These are phyloP conservation scores for Oscheius onirici DNA, from an alignment of 2,888 invertebrate species.

Conservation along the genomic window DNA sequence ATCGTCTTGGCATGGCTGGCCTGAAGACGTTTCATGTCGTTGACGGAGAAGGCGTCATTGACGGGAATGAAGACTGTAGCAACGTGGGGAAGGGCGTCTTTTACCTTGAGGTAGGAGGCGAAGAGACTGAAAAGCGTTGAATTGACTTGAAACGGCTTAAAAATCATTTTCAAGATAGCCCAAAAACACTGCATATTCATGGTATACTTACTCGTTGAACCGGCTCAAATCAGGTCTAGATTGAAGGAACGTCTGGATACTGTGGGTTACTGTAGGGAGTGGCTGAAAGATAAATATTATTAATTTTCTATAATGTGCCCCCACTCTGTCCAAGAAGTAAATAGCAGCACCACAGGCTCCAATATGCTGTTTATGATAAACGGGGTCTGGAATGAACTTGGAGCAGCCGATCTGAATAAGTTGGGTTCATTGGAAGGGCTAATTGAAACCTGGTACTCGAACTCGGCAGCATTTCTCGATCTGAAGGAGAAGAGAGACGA, in stretches of 20 bases:
- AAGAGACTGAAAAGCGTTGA: background rate
- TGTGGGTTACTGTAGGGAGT: slow-evolving; percentile 4
- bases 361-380: background rate
- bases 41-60: slow-evolving; percentile 14
- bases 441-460: background rate
- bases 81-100: slow-evolving; percentile 3
- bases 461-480: background rate
- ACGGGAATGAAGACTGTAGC: slow-evolving; percentile 9
- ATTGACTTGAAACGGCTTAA: background rate
- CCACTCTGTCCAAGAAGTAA: slow-evolving; percentile 25
- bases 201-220: slow-evolving; percentile 1
- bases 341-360: slow-evolving; percentile 15
- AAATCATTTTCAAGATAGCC: background rate
- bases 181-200: too few relatives aligned
- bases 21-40: slow-evolving; percentile 9
- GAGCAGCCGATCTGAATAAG: slow-evolving; percentile 23
- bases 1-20: background rate
- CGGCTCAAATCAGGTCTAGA: slow-evolving; percentile 11
- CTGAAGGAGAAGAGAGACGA: background rate
- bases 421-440: background rate
- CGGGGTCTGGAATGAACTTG: background rate
- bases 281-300: background rate
- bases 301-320: background rate
- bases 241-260: background rate
- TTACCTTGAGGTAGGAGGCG: background rate